Percentiles rank a stretch among this genome's conserved stretches.
phyloP scores from a whole-genome alignment of 2,888 invertebrate species.

The Ceramica pisi region DNA sequence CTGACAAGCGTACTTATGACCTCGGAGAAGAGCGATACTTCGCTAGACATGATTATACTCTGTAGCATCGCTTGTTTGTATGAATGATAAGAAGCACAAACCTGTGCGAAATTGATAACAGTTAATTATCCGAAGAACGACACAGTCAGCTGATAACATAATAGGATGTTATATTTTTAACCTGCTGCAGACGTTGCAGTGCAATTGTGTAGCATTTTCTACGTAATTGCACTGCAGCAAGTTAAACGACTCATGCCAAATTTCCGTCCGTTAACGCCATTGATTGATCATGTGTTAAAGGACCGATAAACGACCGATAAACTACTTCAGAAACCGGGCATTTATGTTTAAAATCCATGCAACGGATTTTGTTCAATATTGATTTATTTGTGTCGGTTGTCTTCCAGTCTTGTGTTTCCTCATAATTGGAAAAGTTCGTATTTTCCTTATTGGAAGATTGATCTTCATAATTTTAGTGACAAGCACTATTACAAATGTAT shows the following conservation, averaged over 20 bases:
- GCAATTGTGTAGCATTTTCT: too few species aligned
- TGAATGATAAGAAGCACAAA: conserved; percentile 26
- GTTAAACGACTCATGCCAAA: neutral
- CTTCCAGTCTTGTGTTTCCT: conserved; percentile 1
- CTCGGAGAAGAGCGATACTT: conserved; percentile 15
- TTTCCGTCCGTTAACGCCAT: too few species aligned
- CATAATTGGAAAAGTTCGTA: too few species aligned
- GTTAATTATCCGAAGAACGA: conserved; percentile 25
- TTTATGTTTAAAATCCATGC: neutral
- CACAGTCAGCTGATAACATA: conserved; percentile 18
- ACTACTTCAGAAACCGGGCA: too few species aligned
- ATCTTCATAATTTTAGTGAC: too few species aligned
- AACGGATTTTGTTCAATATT: neutral
- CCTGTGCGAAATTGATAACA: conserved; percentile 38
- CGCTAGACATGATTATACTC: neutral
- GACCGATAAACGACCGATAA: too few species aligned
- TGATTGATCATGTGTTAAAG: too few species aligned
- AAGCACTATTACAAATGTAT: neutral
- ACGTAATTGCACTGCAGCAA: neutral
- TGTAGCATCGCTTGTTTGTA: conserved; percentile 12
- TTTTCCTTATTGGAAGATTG: neutral
- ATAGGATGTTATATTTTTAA: conserved; percentile 1
- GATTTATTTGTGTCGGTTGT: too few species aligned
- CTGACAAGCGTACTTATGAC: neutral
- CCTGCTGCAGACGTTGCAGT: too few species aligned